Evolutionary conservation across 2,797 vertebrate species (phyloP).

Genomic region (Petrocephalus sullivani): DNA sequence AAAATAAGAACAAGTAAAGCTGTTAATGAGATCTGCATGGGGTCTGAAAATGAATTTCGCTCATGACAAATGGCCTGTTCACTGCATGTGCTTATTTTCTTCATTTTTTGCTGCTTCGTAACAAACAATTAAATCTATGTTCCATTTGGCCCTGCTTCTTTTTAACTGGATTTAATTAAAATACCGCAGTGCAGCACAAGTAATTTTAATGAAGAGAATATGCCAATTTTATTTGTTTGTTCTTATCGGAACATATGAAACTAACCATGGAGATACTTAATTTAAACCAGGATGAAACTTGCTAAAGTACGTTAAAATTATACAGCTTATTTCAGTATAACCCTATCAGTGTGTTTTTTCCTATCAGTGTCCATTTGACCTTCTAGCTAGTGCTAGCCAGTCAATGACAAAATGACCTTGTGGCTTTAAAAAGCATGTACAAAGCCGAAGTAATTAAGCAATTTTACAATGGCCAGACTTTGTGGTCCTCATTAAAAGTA

Average conservation of each 20-base stretch:
- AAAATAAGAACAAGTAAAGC: conserved; percentile 1
- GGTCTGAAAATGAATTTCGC: neutral
- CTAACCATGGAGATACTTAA: neutral
- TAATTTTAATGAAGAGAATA: neutral
- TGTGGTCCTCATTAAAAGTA: neutral
- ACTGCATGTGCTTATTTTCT: neutral
- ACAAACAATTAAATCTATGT: neutral
- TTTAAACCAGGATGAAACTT: neutral
- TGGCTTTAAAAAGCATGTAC: neutral
- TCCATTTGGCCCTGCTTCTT: neutral
- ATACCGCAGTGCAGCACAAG: neutral
- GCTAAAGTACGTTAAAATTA: neutral
- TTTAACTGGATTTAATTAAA: neutral
- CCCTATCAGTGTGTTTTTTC: neutral
- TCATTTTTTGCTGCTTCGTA: neutral
- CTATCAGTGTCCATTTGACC: neutral
- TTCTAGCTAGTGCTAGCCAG: neutral
- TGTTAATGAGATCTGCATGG: conserved; percentile 13
- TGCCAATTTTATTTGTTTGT: neutral
- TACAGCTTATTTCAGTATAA: neutral
- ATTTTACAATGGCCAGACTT: neutral
- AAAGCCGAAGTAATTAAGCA: neutral
- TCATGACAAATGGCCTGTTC: neutral
- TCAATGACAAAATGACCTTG: neutral
- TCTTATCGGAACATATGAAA: neutral